Evolutionary conservation across 35 echinoderm and acorn worm genomes (phyloP).

Genomic region (Eucidaris tribuloides): DNA sequence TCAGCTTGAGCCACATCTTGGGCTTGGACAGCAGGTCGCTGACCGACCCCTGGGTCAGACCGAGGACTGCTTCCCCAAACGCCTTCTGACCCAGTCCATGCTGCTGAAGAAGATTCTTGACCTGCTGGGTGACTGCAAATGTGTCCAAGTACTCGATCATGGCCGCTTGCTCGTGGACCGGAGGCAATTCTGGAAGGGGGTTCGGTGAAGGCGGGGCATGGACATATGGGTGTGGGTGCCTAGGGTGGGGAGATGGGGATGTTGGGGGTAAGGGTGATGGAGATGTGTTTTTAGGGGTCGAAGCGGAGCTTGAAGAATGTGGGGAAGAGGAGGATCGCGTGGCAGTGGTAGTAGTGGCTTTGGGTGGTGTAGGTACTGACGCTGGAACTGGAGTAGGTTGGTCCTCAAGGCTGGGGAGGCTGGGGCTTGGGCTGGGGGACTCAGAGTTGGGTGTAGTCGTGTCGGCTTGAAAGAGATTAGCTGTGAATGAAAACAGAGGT

Average conservation of each 20-base stretch:
- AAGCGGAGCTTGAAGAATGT: constrained; percentile 25
- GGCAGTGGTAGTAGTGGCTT: constrained; percentile 13
- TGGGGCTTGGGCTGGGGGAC: constrained; percentile 9
- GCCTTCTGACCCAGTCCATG: constrained; percentile 94
- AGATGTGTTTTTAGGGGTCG: constrained; percentile 8
- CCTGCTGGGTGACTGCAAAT: constrained; percentile 82
- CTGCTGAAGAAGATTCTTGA: constrained; percentile 87
- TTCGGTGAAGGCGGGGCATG: constrained; percentile 47
- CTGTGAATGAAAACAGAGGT: constrained; percentile 11
- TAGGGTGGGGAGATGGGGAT: not conserved
- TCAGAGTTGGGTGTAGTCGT: constrained; percentile 39
- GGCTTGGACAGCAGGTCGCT: constrained; percentile 98
- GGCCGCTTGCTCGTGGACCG: constrained; percentile 92
- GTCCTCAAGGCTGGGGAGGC: constrained; percentile 26
- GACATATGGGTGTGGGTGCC: constrained; percentile 12
- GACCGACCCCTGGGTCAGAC: constrained; percentile 95
- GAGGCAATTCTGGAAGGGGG: constrained; percentile 71
- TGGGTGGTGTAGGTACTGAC: constrained; percentile 14
- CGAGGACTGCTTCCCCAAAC: constrained; percentile 93
- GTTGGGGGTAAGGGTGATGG: not conserved
- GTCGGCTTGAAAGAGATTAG: constrained; percentile 45
- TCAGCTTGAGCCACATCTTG: constrained; percentile 98
- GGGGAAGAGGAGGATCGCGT: constrained; percentile 20
- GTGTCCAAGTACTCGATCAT: constrained; percentile 96
- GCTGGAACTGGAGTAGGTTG: constrained; percentile 8